phyloP scores from a whole-genome alignment of 1,140 invertebrate species.

The Bombus cullumanus region DNA sequence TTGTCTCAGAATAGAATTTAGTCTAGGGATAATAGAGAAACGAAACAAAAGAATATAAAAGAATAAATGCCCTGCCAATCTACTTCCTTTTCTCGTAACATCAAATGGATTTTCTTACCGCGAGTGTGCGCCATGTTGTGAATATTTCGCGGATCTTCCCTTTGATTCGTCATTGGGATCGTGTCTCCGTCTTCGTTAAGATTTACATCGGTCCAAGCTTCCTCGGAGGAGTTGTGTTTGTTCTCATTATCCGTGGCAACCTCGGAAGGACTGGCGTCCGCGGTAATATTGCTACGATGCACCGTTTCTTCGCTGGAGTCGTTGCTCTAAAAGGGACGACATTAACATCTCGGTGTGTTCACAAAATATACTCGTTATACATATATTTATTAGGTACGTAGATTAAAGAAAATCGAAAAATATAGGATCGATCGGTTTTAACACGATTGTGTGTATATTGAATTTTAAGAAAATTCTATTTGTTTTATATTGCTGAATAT shows the following conservation, averaged over 20 bases:
- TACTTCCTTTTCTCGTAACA: background rate
- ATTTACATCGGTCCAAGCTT: slow-evolving; percentile 96
- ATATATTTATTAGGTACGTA: background rate
- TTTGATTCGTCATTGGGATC: slow-evolving; percentile 82
- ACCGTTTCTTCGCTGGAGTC: slow-evolving; percentile 89
- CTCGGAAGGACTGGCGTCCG: slow-evolving; percentile 79
- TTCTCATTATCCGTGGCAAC: slow-evolving; percentile 83
- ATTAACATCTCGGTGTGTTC: background rate
- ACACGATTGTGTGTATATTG: background rate
- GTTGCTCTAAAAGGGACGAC: slow-evolving; percentile 85
- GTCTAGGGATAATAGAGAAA: background rate
- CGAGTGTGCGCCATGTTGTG: slow-evolving; percentile 84
- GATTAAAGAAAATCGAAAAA: background rate
- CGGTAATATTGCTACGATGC: slow-evolving; percentile 79
- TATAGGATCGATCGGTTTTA: background rate
- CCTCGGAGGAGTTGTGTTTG: slow-evolving; percentile 87
- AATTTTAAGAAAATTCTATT: background rate
- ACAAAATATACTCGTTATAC: background rate
- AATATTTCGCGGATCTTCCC: slow-evolving; percentile 86
- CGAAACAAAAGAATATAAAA: background rate
- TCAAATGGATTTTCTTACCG: slow-evolving; percentile 67
- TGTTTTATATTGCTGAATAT: background rate
- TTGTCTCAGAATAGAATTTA: background rate
- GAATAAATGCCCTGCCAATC: background rate
- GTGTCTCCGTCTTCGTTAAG: slow-evolving; percentile 91